These are phyloP conservation scores for Setophaga coronata DNA, from an alignment of 2,113 vertebrate genomes.

Conservation along the genomic window DNA sequence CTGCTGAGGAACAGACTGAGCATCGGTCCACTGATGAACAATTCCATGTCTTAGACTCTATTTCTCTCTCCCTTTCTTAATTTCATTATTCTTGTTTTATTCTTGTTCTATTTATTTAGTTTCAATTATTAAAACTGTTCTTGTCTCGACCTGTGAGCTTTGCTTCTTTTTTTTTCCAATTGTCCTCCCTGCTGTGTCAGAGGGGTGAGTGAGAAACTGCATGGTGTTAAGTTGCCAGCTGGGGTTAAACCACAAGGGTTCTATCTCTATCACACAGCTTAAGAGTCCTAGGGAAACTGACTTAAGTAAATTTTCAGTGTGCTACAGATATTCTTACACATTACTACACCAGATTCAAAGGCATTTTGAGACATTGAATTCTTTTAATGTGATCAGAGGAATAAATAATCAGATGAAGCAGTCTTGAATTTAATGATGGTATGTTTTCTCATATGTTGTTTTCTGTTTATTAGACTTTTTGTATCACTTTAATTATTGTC, in stretches of 20 bases:
- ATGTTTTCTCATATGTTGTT: neutral
- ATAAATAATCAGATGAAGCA: neutral
- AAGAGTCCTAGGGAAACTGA: neutral
- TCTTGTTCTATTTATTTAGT: neutral
- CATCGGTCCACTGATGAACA: neutral
- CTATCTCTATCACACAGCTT: neutral
- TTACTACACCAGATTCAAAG: neutral
- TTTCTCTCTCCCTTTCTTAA: neutral
- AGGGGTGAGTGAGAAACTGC: neutral
- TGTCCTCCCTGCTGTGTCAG: neutral
- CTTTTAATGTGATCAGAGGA: neutral
- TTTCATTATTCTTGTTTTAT: neutral
- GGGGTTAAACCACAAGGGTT: neutral
- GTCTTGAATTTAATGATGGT: neutral
- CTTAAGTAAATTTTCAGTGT: neutral
- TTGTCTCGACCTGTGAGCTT: neutral
- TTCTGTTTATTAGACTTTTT: neutral
- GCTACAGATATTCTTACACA: neutral
- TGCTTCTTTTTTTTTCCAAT: accelerated
- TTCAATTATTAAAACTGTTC: neutral
- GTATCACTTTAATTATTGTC: neutral
- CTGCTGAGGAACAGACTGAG: neutral
- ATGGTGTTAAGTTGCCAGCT: neutral
- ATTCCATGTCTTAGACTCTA: neutral
- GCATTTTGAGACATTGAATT: neutral